A percentile compares a stretch with the other conserved stretches of the same genome.
phyloP scores from a whole-genome alignment of 1,140 invertebrate species.

The Conus ventricosus region DNA sequence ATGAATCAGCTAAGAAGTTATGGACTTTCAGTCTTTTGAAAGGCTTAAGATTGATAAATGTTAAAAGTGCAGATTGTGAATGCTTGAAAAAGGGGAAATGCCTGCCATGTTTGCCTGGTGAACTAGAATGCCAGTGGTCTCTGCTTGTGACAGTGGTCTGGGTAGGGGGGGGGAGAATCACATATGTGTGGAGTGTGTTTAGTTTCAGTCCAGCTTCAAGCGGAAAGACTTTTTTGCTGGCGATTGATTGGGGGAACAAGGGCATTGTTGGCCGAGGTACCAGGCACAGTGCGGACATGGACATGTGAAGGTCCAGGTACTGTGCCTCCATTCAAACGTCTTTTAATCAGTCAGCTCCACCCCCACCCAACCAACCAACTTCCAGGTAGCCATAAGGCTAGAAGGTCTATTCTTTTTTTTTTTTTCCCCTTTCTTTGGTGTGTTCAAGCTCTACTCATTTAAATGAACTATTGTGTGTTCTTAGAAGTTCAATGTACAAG shows the following conservation, averaged over 20 bases:
- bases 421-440: not conserved
- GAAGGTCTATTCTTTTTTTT: slow-evolving; percentile 7
- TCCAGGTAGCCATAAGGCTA: not conserved
- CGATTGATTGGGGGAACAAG: not conserved
- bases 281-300: slow-evolving; percentile 18
- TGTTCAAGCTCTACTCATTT: not conserved
- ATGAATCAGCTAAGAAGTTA: too few species aligned
- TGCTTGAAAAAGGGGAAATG: not conserved
- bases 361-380: not conserved
- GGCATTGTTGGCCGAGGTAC: not conserved
- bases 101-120: not conserved
- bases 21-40: too few species aligned
- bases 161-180: slow-evolving; percentile 12
- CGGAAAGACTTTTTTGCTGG: not conserved
- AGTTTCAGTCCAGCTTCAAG: slow-evolving; percentile 33
- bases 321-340: slow-evolving; percentile 22
- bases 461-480: not conserved
- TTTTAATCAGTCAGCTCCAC: not conserved
- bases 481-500: slow-evolving; percentile 20
- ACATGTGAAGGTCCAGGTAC: slow-evolving; percentile 25
- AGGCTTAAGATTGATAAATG: too few species aligned
- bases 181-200: slow-evolving; percentile 32
- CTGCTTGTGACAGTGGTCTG: not conserved
- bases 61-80: not conserved
- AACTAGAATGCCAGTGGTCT: slow-evolving; percentile 14